A percentile compares a stretch with the other conserved stretches of the same genome.
Conservation (phyloP, 2,888 invertebrate genomes). For the Resseliella maxima region DNA sequence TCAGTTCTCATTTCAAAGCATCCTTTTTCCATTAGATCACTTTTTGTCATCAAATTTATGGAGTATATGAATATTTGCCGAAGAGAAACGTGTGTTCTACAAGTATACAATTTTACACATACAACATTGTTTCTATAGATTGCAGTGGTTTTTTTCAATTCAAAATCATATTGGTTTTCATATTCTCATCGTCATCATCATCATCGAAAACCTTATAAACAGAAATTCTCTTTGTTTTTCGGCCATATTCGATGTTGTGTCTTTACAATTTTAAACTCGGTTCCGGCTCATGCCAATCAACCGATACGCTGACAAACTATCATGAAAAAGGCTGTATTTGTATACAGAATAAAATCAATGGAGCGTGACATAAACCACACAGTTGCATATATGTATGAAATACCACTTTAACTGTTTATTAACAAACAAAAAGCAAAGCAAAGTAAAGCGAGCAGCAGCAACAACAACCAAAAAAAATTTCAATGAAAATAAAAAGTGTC, state of each 20-base stretch:
- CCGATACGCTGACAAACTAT: background rate
- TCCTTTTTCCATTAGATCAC: slow-evolving; percentile 30
- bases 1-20: background rate
- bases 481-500: slow-evolving; percentile 36
- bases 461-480: background rate
- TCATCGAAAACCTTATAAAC: slow-evolving; percentile 7
- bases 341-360: slow-evolving; percentile 47
- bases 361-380: slow-evolving; percentile 47
- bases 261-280: background rate
- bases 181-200: slow-evolving; percentile 7
- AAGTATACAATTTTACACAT: slow-evolving; percentile 3
- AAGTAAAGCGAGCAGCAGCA: background rate
- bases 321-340: background rate
- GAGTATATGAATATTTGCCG: slow-evolving; percentile 48
- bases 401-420: slow-evolving; percentile 31
- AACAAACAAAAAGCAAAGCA: background rate
- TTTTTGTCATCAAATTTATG: slow-evolving; percentile 10
- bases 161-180: slow-evolving; percentile 33
- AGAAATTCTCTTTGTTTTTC: slow-evolving; percentile 37
- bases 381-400: slow-evolving; percentile 31
- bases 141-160: background rate
- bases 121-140: background rate
- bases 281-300: background rate
- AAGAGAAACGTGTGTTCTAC: slow-evolving; percentile 22
- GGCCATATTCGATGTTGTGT: background rate